Evolutionary conservation across 2,888 invertebrate genomes (phyloP).

Genomic region (Caenorhabditis wallacei): DNA sequence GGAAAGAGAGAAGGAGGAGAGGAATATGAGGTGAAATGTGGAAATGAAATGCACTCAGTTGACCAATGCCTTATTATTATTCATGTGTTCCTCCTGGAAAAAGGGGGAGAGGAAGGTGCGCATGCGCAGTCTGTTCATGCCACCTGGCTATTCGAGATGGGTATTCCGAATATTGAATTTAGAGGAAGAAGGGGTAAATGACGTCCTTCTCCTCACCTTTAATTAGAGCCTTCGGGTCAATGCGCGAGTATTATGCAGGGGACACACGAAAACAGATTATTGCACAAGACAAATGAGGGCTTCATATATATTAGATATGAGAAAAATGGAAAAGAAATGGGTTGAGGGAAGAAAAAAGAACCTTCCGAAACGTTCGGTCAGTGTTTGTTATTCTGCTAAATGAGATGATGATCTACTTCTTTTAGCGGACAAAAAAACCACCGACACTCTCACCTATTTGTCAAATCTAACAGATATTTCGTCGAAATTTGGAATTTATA

Average conservation of each 20-base stretch:
- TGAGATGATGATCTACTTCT: conserved; percentile 45
- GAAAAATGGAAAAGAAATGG: conserved; percentile 7
- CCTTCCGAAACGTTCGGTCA: neutral
- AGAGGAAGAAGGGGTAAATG: neutral
- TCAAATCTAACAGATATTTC: conserved; percentile 1
- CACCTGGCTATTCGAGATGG: conserved; percentile 50
- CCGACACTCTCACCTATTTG: conserved; percentile 11
- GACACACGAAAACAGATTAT: conserved; percentile 41
- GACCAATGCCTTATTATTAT: conserved; percentile 50
- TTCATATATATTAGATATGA: conserved; percentile 22
- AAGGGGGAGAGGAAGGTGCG: conserved; percentile 22
- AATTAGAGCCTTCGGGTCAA: conserved; percentile 51
- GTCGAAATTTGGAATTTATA: neutral
- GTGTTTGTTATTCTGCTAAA: conserved; percentile 25
- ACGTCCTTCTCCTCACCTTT: conserved; percentile 43
- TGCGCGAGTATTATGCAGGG: conserved; percentile 30
- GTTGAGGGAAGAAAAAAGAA: neutral
- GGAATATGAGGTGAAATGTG: conserved; percentile 39
- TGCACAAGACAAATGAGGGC: conserved; percentile 29
- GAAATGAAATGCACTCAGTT: conserved; percentile 48
- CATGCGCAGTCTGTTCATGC: conserved; percentile 19
- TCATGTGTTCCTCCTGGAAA: conserved; percentile 60
- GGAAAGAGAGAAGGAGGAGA: conserved; percentile 6
- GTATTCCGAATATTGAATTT: conserved; percentile 32
- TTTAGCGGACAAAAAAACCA: neutral